Base-by-base conservation (phyloP, 1,140 invertebrate species). In the Calosoma granatense region DNA sequence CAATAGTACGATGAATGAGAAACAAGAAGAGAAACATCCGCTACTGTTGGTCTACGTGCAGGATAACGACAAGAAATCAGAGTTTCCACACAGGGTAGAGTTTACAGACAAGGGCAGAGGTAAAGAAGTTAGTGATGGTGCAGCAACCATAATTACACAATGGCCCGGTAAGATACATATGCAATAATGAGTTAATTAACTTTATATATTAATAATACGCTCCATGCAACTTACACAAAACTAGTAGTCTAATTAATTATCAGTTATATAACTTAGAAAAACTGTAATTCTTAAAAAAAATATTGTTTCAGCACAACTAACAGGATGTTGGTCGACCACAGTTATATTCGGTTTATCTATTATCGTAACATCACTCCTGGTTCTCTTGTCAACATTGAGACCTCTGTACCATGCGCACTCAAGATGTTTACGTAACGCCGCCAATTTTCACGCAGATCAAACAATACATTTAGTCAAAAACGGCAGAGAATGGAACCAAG, bases 151-250 rank as follows among this genome's bases (percentile, higher is more conserved):
- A 20, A 63, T 68, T 20, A 67, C 64, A 9, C 60, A 68, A 36
- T 68, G 65, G 56, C 65, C 67, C 60, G 65, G 67, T 68, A 64
- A 64, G 60, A 17, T 17, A 36, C n/a, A n/a, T n/a, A n/a, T n/a
- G n/a, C n/a, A n/a, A n/a, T n/a, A n/a, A n/a, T n/a, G n/a, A n/a
- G n/a, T n/a, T n/a, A n/a, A n/a, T n/a, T n/a, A n/a, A n/a, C n/a
- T n/a, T n/a, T n/a, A n/a, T n/a, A n/a, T n/a, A n/a, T n/a, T n/a
- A n/a, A n/a, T n/a, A n/a, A n/a, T n/a, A n/a, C 26, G 6, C 26
- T 30, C 26, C 4, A 30, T 4, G 26, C 6, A 30, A 30, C 26
- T 4, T 6, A 30, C 26, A 30, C 26, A 30, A 30, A 6, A 6
- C 14, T 30, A 6, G 14, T 30, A 30, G 14, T 30, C 26, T n/a